Evolutionary conservation across 30 jellyfish, hydroid and myxozoan genomes (phyloP).

Genomic region (Turritopsis dohrnii): DNA sequence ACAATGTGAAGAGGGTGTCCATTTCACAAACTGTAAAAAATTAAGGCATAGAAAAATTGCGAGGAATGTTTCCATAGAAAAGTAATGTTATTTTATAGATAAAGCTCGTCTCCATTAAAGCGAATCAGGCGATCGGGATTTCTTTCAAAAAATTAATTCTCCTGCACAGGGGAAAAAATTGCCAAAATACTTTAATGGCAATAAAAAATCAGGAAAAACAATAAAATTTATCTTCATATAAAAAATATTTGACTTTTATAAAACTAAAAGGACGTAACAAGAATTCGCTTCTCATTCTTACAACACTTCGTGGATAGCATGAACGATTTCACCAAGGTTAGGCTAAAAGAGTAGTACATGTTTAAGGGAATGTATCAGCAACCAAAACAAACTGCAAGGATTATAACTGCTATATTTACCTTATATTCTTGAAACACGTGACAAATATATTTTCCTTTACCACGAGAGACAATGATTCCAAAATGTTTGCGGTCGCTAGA

Average conservation of each 20-base stretch:
- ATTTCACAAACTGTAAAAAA: neutral
- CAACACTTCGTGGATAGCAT: constrained; percentile 24
- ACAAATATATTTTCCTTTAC: constrained; percentile 87
- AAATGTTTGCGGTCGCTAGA: constrained; percentile 69
- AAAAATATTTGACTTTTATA: neutral
- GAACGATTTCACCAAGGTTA: constrained; percentile 10
- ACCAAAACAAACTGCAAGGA: no score
- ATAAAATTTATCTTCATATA: neutral
- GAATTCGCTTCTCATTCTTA: neutral
- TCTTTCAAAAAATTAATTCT: no score
- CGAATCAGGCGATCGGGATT: neutral
- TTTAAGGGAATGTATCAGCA: no score
- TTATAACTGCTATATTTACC: constrained; percentile 68
- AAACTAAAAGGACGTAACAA: neutral
- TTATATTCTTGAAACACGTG: constrained; percentile 88
- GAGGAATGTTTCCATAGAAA: neutral
- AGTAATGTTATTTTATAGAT: no score
- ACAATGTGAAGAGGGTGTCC: neutral
- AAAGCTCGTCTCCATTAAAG: no score
- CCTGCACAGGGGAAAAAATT: neutral
- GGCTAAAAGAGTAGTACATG: no score
- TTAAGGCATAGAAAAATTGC: neutral
- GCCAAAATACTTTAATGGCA: neutral
- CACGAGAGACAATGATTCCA: constrained; percentile 87
- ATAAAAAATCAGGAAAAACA: neutral